phyloP scores from a whole-genome alignment of 2,113 vertebrate species.

The Scopus umbretta region DNA sequence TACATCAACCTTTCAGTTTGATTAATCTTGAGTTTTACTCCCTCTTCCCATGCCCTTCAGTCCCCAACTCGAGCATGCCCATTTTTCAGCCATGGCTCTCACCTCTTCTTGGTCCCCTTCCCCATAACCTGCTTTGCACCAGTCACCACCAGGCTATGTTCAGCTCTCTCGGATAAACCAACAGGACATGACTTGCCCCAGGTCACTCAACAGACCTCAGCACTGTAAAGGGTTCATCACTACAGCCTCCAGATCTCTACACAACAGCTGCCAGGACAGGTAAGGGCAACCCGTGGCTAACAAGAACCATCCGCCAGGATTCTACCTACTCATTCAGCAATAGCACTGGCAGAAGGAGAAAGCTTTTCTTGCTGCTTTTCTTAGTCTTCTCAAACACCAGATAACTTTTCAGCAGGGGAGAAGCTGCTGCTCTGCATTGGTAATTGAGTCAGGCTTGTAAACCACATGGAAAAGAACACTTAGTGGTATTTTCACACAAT shows the following conservation, averaged over 20 bases:
- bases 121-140: neutral
- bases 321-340: neutral
- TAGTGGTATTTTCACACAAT: neutral
- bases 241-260: neutral
- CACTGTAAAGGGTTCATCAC: accelerated
- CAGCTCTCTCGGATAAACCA: neutral
- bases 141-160: neutral
- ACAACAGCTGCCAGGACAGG: neutral
- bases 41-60: neutral
- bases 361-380: neutral
- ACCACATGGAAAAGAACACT: neutral
- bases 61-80: neutral
- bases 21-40: neutral
- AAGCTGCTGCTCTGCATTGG: neutral
- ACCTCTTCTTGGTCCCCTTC: neutral
- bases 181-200: neutral
- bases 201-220: neutral
- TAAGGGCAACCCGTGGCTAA: neutral
- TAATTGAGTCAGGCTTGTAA: neutral
- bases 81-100: neutral
- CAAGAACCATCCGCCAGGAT: neutral
- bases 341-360: neutral
- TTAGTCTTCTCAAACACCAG: neutral
- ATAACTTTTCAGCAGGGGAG: neutral
- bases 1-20: neutral